Base-by-base conservation (phyloP, 2,797 vertebrate genomes). In the Rachycentron canadum region DNA sequence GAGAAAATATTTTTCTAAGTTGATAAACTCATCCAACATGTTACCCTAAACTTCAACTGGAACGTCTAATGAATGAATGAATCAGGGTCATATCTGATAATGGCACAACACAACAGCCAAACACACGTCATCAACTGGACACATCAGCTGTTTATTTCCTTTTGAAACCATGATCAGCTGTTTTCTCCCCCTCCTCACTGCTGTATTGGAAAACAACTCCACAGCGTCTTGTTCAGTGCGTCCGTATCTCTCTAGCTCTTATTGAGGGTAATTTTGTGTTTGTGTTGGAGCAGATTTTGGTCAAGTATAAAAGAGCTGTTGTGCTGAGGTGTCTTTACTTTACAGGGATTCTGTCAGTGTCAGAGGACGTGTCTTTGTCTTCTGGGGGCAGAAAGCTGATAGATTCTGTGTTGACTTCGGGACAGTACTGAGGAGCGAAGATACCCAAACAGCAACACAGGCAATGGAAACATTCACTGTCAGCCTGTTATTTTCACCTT, bases 401-500 rank as follows among this genome's bases (percentile, higher is more conserved):
- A 25, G 25, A 59, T 25, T 23, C 19, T 52, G 43, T 47, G 63
- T 74, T 59, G 14, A 14, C 11, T 60, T 74, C 69, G 60, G 14
- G 63, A 2, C 52, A 69, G 52, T 38, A 47, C 66, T 28, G 25
- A 47, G 45, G 17, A 56, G 21, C 58, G n/a, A n/a, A n/a, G n/a
- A 36, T 30, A 34, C 30, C 34, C 55, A 55, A 28, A 73, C 41
- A 61, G 8, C 55, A 78, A 61, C 49, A 73, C 30, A 61, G 25
- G 56, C 40, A 30, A 34, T 45, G 26, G 71, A 69, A 30, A 38
- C 63, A 40, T 23, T 74, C 71, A 32, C 41, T 65, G 76, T 53
- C 64, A 60, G 26, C 36, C 58, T 40, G 74, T 77, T 71, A 72
- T 77, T 85, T 79, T 62, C 47, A 74, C 47, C 71, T 74, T 49